Evolutionary conservation across 1,140 invertebrate genomes (phyloP).

Genomic region (Dolichoris vasculosae): DNA sequence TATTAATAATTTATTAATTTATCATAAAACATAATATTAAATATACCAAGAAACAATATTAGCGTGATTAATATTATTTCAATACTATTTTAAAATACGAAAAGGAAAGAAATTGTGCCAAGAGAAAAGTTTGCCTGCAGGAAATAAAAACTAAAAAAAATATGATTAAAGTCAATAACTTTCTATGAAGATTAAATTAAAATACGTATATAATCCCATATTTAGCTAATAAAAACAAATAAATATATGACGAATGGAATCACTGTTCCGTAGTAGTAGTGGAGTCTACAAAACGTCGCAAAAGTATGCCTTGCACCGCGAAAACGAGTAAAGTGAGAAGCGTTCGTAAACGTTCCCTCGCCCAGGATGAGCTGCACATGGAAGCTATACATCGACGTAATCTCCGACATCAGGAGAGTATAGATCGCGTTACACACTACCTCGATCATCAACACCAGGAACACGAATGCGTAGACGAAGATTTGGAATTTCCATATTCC

Average conservation of each 20-base stretch:
- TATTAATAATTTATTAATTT: too few species aligned
- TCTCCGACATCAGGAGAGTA: constrained; percentile 42
- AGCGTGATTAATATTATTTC: too few species aligned
- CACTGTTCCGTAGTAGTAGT: not conserved
- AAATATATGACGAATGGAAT: not conserved
- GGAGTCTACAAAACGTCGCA: not conserved
- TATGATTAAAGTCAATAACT: too few species aligned
- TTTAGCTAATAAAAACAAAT: too few species aligned
- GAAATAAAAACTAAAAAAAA: too few species aligned
- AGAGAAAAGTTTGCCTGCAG: too few species aligned
- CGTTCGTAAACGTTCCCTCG: constrained; percentile 8
- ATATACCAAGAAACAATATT: too few species aligned
- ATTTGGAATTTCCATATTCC: not conserved
- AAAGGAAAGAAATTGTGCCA: too few species aligned
- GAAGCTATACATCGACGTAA: not conserved
- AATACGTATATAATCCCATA: too few species aligned
- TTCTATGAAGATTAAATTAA: too few species aligned
- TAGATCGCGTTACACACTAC: constrained; percentile 36
- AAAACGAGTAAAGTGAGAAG: not conserved
- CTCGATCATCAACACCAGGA: constrained; percentile 21
- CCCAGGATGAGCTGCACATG: not conserved
- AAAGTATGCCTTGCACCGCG: not conserved
- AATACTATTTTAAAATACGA: too few species aligned
- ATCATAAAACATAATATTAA: too few species aligned
- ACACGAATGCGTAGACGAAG: not conserved